A percentile compares a stretch with the other conserved stretches of the same genome.
Evolutionary conservation across 2,113 vertebrate genomes (phyloP).

Genomic region (Tympanuchus pallidicinctus): DNA sequence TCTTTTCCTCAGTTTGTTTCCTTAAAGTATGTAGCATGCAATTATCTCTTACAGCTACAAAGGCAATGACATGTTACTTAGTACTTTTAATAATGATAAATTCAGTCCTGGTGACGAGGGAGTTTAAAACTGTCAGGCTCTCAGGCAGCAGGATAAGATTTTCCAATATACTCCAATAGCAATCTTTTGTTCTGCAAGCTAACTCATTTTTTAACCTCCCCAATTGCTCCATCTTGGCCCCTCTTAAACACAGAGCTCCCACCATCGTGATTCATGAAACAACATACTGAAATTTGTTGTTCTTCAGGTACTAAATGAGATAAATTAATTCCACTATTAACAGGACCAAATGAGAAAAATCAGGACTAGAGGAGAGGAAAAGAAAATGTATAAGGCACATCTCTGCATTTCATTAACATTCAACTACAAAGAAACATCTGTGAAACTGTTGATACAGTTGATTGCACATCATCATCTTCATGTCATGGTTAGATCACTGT

Average conservation of each 20-base stretch:
- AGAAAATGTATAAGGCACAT: background rate
- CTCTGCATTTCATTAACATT: slow-evolving; percentile 63
- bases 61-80: slow-evolving; percentile 73
- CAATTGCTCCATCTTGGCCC: background rate
- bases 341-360: slow-evolving; percentile 22
- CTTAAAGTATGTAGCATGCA: slow-evolving; percentile 72
- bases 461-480: slow-evolving; percentile 60
- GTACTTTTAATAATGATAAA: slow-evolving; percentile 68
- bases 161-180: background rate
- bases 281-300: background rate
- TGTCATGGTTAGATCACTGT: slow-evolving; percentile 32
- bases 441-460: slow-evolving; percentile 48
- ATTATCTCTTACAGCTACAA: slow-evolving; percentile 67
- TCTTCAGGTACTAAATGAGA: slow-evolving; percentile 19
- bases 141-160: background rate
- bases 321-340: slow-evolving; percentile 10
- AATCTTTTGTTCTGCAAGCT: background rate
- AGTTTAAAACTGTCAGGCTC: slow-evolving; percentile 1
- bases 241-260: background rate
- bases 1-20: slow-evolving; percentile 68
- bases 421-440: slow-evolving; percentile 66
- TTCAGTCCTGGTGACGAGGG: slow-evolving; percentile 58
- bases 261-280: background rate
- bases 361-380: background rate
- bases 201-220: background rate